Percentiles rank a stretch among this genome's conserved stretches.
These are phyloP conservation scores for Agrotis clavis DNA, from an alignment of 2,888 invertebrate species.

Conservation along the genomic window DNA sequence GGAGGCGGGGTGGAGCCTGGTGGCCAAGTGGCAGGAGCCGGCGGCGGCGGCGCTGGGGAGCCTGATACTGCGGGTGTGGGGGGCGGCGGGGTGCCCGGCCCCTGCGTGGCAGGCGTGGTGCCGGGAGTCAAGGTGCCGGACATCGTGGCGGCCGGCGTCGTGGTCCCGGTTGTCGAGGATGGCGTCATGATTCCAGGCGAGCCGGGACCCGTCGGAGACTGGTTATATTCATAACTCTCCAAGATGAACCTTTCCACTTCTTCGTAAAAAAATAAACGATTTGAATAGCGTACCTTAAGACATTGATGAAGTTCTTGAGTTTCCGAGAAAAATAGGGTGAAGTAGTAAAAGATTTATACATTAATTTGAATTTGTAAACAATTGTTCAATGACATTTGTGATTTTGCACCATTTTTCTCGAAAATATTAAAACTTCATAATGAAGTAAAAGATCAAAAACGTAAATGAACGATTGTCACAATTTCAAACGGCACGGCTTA, in stretches of 20 bases:
- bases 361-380: constrained; percentile 71
- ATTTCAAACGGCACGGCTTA: constrained; percentile 74
- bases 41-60: neutral
- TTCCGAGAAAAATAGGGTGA: constrained; percentile 71
- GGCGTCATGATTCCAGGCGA: constrained; percentile 25
- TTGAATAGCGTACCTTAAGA: constrained; percentile 64
- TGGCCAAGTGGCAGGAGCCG: constrained; percentile 32
- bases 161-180: constrained; percentile 1
- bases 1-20: constrained; percentile 27
- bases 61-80: too few relatives aligned
- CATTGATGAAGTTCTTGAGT: constrained; percentile 34
- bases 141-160: constrained; percentile 27
- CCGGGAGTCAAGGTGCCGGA: constrained; percentile 17
- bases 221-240: neutral
- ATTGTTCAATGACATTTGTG: constrained; percentile 72
- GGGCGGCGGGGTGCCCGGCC: neutral
- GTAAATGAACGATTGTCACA: constrained; percentile 80
- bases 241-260: constrained; percentile 78
- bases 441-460: constrained; percentile 22
- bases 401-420: constrained; percentile 58
- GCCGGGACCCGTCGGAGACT: neutral
- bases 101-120: constrained; percentile 19
- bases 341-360: constrained; percentile 1
- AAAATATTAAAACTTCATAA: constrained; percentile 19
- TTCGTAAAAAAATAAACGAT: constrained; percentile 70